These are phyloP conservation scores for Miltochrista miniata DNA, from an alignment of 2,888 invertebrate species.

Conservation along the genomic window DNA sequence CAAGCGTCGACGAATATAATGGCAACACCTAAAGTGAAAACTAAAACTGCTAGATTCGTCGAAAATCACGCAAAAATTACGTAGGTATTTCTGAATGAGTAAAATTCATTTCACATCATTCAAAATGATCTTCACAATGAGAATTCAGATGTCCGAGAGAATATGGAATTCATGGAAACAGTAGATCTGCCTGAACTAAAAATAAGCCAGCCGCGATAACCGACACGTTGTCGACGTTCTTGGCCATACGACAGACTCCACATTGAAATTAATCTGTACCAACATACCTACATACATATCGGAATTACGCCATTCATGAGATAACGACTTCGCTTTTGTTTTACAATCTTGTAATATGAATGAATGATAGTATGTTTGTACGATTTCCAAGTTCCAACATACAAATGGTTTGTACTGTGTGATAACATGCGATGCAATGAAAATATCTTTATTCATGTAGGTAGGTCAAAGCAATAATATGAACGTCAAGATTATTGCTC, in stretches of 20 bases:
- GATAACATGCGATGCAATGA: no score
- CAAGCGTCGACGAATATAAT: no score
- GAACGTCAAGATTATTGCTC: no score
- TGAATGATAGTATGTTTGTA: not conserved
- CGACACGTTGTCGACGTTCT: constrained; percentile 18
- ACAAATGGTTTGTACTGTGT: no score
- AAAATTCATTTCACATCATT: no score
- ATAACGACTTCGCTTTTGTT: not conserved
- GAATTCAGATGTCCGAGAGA: constrained; percentile 1
- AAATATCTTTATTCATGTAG: no score
- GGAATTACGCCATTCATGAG: constrained; percentile 13
- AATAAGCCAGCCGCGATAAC: constrained; percentile 36
- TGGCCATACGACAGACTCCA: constrained; percentile 22
- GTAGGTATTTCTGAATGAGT: not conserved
- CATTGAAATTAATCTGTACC: constrained; percentile 22
- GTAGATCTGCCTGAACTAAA: constrained; percentile 24
- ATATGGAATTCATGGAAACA: constrained; percentile 1
- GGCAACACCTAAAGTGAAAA: no score
- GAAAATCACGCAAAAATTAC: no score
- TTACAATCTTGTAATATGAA: not conserved
- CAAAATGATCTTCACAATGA: no score
- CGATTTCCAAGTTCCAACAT: not conserved
- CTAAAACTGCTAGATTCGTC: no score
- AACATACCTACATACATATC: no score
- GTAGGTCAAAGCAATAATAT: no score